phyloP scores from a whole-genome alignment of 2,888 invertebrate species.

The Leptogaster cylindrica region DNA sequence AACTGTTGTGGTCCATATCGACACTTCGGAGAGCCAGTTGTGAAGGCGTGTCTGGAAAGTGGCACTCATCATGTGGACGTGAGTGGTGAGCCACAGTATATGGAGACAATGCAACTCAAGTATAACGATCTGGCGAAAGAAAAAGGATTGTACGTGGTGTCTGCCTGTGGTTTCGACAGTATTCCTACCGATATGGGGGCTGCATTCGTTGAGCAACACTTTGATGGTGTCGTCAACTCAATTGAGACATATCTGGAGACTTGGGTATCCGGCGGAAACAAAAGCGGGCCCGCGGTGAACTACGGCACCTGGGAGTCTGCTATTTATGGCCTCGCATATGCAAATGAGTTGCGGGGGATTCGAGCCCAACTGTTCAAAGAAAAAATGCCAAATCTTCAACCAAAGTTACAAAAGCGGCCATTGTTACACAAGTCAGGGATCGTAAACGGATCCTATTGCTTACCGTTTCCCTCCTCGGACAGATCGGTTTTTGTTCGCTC shows the following conservation, averaged over 20 bases:
- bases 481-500: slow-evolving; percentile 80
- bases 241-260: slow-evolving; percentile 73
- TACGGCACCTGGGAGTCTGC: slow-evolving; percentile 91
- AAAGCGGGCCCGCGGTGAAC: slow-evolving; percentile 68
- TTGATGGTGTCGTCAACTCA: slow-evolving; percentile 79
- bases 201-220: slow-evolving; percentile 71
- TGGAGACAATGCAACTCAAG: slow-evolving; percentile 83
- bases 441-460: slow-evolving; percentile 66
- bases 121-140: slow-evolving; percentile 78
- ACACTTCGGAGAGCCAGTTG: slow-evolving; percentile 87
- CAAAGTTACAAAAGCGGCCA: slow-evolving; percentile 65
- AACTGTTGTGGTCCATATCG: slow-evolving; percentile 94
- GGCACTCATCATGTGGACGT: slow-evolving; percentile 91
- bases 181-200: slow-evolving; percentile 89
- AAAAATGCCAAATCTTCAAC: slow-evolving; percentile 69
- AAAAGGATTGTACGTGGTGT: slow-evolving; percentile 84
- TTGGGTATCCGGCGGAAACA: slow-evolving; percentile 54
- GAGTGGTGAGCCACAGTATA: slow-evolving; percentile 89
- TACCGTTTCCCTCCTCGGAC: slow-evolving; percentile 86
- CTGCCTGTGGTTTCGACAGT: slow-evolving; percentile 93
- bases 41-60: slow-evolving; percentile 83
- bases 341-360: slow-evolving; percentile 69
- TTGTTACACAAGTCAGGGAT: slow-evolving; percentile 64
- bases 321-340: slow-evolving; percentile 75
- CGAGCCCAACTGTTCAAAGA: slow-evolving; percentile 73